Percentiles rank a stretch among this genome's conserved stretches.
These are phyloP conservation scores for Mustela nigripes DNA, from an alignment of 2,113 vertebrate genomes.

Conservation along the genomic window DNA sequence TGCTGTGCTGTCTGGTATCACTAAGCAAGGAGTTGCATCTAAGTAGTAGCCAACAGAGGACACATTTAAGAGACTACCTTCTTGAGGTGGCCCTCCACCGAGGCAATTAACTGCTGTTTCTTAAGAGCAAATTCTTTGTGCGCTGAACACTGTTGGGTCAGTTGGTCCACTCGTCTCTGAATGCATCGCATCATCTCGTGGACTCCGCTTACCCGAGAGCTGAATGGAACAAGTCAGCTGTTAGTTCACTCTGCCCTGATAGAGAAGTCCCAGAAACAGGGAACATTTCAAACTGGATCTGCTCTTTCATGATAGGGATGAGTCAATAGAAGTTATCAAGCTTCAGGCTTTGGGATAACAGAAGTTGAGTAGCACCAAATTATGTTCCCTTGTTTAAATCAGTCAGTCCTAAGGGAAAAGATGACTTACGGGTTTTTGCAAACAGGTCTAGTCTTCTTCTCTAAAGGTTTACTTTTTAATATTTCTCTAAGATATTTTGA, in stretches of 20 bases:
- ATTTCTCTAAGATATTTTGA: slow-evolving; percentile 59
- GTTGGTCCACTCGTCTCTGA: slow-evolving; percentile 84
- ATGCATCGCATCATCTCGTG: slow-evolving; percentile 89
- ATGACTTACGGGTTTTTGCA: slow-evolving; percentile 24
- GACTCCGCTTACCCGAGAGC: slow-evolving; percentile 85
- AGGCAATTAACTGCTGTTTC: slow-evolving; percentile 85
- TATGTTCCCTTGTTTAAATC: slow-evolving; percentile 15
- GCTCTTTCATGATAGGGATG: background rate
- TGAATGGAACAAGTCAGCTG: slow-evolving; percentile 80
- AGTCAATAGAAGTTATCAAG: background rate
- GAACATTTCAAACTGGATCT: background rate
- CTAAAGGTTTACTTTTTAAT: slow-evolving; percentile 59
- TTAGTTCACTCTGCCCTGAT: slow-evolving; percentile 14
- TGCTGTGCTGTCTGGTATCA: background rate
- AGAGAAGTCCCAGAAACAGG: background rate
- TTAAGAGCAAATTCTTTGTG: slow-evolving; percentile 85
- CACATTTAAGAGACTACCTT: slow-evolving; percentile 86
- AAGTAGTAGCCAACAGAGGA: background rate
- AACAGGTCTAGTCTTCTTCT: slow-evolving; percentile 45
- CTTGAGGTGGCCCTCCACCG: slow-evolving; percentile 87
- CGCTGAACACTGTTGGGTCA: slow-evolving; percentile 84
- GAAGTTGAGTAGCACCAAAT: slow-evolving; percentile 49
- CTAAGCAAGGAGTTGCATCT: background rate
- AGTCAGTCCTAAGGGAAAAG: background rate
- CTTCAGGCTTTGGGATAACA: slow-evolving; percentile 20